Evolutionary conservation across 2,888 invertebrate species (phyloP).

Genomic region (Alviniconcha strummeri): DNA sequence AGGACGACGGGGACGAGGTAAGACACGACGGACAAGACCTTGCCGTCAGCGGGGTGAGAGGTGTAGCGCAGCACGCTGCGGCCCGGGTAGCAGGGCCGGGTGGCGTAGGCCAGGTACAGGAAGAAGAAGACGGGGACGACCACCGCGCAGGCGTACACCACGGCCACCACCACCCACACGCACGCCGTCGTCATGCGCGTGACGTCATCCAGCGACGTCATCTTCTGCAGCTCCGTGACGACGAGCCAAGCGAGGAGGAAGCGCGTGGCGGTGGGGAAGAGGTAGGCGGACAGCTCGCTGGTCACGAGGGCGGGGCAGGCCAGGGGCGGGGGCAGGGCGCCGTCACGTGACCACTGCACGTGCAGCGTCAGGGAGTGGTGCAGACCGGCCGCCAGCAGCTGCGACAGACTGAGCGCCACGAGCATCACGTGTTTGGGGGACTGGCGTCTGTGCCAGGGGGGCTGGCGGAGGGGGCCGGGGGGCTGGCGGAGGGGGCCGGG

Average conservation of each 20-base stretch:
- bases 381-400: background rate
- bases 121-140: slow-evolving; percentile 7
- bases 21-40: background rate
- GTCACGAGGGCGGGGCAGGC: background rate
- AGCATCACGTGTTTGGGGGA: background rate
- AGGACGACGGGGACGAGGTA: slow-evolving; percentile 2
- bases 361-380: background rate
- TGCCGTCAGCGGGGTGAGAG: background rate
- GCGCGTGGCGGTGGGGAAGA: slow-evolving; percentile 8
- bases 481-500: too few species aligned
- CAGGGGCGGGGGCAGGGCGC: background rate
- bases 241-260: background rate
- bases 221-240: slow-evolving; percentile 2
- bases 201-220: slow-evolving; percentile 19
- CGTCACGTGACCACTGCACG: background rate
- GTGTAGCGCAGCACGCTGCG: background rate
- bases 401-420: background rate
- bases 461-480: too few species aligned
- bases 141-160: slow-evolving; percentile 5
- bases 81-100: background rate
- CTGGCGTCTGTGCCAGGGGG: background rate
- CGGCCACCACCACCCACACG: background rate
- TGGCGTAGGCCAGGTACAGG: background rate
- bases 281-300: background rate
- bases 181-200: background rate